Percentiles rank a stretch among this genome's conserved stretches.
Evolutionary conservation across 2,113 vertebrate genomes (phyloP).

Genomic region (Archocentrus centrarchus): DNA sequence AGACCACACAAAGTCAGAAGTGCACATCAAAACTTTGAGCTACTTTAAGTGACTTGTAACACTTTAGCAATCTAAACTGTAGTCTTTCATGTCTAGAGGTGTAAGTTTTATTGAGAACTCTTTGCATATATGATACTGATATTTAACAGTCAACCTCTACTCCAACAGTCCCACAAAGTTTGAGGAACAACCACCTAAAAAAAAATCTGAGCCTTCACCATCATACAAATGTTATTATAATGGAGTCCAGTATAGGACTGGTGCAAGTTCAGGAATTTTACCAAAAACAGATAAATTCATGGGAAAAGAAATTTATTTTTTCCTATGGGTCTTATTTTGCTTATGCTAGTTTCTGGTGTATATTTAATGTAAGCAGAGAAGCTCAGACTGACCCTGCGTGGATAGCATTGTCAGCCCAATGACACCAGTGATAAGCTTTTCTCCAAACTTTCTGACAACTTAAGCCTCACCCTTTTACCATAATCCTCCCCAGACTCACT

Average conservation of each 20-base stretch:
- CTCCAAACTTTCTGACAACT: constrained; percentile 51
- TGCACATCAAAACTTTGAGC: constrained; percentile 15
- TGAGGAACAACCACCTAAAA: not conserved
- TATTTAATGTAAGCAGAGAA: constrained; percentile 32
- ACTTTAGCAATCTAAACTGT: not conserved
- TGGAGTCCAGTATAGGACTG: not conserved
- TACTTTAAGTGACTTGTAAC: not conserved
- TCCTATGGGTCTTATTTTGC: not conserved
- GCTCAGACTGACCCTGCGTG: constrained; percentile 38
- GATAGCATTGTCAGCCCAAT: constrained; percentile 37
- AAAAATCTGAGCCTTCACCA: no score
- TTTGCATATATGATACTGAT: not conserved
- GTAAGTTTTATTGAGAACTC: not conserved
- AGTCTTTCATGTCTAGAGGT: not conserved
- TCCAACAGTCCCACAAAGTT: not conserved
- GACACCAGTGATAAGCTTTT: constrained; percentile 45
- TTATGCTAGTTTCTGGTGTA: constrained; percentile 23
- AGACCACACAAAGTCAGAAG: constrained; percentile 28
- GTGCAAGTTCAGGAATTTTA: not conserved
- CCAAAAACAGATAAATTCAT: not conserved
- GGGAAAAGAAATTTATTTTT: not conserved
- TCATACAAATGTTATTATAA: not conserved
- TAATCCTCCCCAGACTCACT: constrained; percentile 55
- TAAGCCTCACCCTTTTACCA: constrained; percentile 60
- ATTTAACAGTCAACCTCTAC: not conserved